Evolutionary conservation across 2,888 invertebrate species (phyloP).

Genomic region (Crocallis elinguaria): DNA sequence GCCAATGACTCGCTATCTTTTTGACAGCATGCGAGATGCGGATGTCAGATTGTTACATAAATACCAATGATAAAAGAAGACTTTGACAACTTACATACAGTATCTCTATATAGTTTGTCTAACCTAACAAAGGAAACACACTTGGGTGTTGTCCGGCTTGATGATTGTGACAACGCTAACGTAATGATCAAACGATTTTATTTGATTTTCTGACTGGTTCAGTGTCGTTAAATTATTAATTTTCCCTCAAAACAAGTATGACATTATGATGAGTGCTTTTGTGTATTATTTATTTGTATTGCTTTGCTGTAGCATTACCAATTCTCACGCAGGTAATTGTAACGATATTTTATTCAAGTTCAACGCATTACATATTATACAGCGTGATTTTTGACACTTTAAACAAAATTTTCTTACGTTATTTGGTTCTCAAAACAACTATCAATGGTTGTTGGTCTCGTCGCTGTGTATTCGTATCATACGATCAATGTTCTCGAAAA

Average conservation of each 20-base stretch:
- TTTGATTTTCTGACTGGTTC: slow-evolving; percentile 61
- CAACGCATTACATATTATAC: background rate
- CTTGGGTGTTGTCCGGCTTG: slow-evolving; percentile 78
- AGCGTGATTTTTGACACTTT: background rate
- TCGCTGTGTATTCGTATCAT: too few relatives aligned
- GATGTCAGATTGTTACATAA: too few relatives aligned
- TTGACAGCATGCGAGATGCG: too few relatives aligned
- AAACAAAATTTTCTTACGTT: too few relatives aligned
- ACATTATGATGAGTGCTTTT: slow-evolving; percentile 79
- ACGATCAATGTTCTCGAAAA: too few relatives aligned
- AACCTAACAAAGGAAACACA: slow-evolving; percentile 41
- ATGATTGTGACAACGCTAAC: slow-evolving; percentile 66
- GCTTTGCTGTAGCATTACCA: slow-evolving; percentile 67
- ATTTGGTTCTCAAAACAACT: too few relatives aligned
- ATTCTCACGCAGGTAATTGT: slow-evolving; percentile 72
- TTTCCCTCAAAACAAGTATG: slow-evolving; percentile 56
- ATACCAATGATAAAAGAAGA: too few relatives aligned
- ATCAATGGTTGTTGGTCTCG: too few relatives aligned
- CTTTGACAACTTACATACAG: background rate
- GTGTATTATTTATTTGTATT: slow-evolving; percentile 75
- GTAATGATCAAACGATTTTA: slow-evolving; percentile 80
- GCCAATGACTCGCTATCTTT: too few relatives aligned
- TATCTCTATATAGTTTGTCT: background rate
- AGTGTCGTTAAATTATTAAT: slow-evolving; percentile 37
- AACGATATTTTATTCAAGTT: slow-evolving; percentile 34